Evolutionary conservation across 1,140 invertebrate species (phyloP), one percentile per base, ranked within the genome.

Genomic region (Penaeus vannamei): DNA sequence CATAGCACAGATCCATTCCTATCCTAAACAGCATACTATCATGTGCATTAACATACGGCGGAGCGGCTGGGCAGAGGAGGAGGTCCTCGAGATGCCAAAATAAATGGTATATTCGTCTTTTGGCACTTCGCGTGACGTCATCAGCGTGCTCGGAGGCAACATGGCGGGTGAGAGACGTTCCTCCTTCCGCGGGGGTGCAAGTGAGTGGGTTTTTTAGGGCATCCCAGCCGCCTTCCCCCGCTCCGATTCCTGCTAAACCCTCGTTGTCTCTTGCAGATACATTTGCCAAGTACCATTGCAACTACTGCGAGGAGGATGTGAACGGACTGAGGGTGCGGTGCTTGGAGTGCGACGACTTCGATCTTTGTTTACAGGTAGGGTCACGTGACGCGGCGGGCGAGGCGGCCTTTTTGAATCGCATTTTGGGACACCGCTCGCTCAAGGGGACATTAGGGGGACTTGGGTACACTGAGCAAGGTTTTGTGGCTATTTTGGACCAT

Each of bases 341-440:
- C 92, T 91, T 91, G 53, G 93, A 94, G 90, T 94, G 94, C 91
- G 91, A 91, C 82, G 94, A 94, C 89, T 93, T 94, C 92, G 93
- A 94, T 92, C 93, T 94, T 92, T 94, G 94, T 93, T 93, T 94
- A 92, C 93, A 94, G 93, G 94, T 93, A 93, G 92, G 92, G 80
- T 20, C 29, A 32, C 62, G 32, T 72, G 61, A 66, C 66, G 76
- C 36, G 26, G 79, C 53, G 36, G n/a, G 32, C 36, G 23, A 42
- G 79, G 79, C 72, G 72, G 26, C 26, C 42, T 29, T 1, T 76
- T 76, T 76, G 20, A 76, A 76, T 20, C 22, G 53, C 53, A 53
- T 17, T 46, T 53, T 53, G 53, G 53, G 53, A 12, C 53, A 53
- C 17, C 53, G 53, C 53, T 53, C 53, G 12, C 0, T 12, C 17